Conservation (phyloP, 2,113 vertebrate species). For the Sturnus vulgaris region DNA sequence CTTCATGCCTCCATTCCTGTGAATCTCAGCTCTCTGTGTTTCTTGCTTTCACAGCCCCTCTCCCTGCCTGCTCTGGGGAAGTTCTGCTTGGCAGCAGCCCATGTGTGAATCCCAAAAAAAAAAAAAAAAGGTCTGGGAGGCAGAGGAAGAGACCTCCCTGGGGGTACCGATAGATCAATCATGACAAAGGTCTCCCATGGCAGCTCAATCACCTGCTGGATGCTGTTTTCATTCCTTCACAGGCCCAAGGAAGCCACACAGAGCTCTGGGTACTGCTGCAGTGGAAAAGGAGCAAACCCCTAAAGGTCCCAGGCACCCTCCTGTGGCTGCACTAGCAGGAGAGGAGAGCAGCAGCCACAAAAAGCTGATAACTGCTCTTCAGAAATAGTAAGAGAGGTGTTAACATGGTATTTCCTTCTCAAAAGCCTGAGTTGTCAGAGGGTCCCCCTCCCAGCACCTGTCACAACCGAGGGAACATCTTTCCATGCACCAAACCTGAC, state of each 20-base stretch:
- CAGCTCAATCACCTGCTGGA: neutral
- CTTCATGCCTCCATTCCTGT: neutral
- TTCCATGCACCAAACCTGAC: neutral
- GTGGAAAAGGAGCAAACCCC: neutral
- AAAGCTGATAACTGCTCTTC: neutral
- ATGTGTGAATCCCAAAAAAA: neutral
- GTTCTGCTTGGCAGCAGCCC: neutral
- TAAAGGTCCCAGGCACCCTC: neutral
- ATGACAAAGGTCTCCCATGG: neutral
- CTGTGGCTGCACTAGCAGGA: neutral
- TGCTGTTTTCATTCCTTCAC: neutral
- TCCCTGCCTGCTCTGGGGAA: neutral
- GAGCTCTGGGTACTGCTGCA: neutral
- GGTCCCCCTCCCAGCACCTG: neutral
- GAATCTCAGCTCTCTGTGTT: neutral
- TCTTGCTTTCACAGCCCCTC: neutral
- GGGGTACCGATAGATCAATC: fast-evolving
- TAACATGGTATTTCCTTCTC: neutral
- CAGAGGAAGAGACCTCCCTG: neutral
- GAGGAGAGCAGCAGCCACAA: neutral
- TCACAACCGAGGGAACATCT: neutral
- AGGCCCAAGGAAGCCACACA: neutral
- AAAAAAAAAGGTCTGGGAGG: neutral
- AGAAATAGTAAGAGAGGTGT: neutral
- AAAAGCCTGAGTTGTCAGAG: neutral